These are phyloP conservation scores for Heterohyrax brucei DNA, from an alignment of 2,797 vertebrate genomes.

Conservation along the genomic window DNA sequence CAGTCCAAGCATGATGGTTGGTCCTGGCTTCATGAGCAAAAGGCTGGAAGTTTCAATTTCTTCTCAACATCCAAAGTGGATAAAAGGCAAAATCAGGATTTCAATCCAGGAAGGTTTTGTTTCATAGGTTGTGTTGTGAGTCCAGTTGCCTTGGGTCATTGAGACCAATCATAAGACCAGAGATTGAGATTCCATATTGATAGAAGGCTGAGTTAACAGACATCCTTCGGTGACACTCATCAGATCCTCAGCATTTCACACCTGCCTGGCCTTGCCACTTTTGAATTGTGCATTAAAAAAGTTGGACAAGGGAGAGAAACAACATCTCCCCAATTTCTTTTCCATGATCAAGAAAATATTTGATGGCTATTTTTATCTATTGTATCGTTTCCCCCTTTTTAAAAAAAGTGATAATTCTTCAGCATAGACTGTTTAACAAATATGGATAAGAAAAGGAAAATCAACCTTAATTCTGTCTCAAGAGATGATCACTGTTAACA, in stretches of 20 bases:
- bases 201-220: background rate
- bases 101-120: background rate
- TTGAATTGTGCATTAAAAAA: background rate
- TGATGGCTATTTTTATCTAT: conserved; percentile 11
- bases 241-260: no score
- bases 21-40: background rate
- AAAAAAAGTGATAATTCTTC: background rate
- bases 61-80: background rate
- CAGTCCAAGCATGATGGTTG: background rate
- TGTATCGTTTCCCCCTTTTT: background rate
- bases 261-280: background rate
- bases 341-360: background rate
- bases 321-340: background rate
- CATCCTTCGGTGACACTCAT: background rate
- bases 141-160: background rate
- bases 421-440: background rate
- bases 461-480: conserved; percentile 4
- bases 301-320: background rate
- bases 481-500: background rate
- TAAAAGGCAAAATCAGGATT: background rate
- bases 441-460: background rate
- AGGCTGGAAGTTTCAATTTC: background rate
- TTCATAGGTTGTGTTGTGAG: background rate
- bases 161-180: background rate
- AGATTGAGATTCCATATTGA: background rate